phyloP scores from a whole-genome alignment of 2,797 vertebrate species.

The Linurgus olivaceus region DNA sequence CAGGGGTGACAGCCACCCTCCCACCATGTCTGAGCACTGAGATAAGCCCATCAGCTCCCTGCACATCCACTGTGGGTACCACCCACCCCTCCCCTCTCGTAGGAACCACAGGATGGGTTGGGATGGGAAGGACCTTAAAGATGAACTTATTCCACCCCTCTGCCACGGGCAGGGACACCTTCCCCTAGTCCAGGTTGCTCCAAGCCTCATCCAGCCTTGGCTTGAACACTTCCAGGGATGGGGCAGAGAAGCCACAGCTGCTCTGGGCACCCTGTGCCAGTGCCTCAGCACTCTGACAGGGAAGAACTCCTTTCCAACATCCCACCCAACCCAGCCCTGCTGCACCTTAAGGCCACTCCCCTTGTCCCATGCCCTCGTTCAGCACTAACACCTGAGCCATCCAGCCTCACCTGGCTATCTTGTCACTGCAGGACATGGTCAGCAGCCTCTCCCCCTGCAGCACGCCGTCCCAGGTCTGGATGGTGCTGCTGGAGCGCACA shows the following conservation, averaged over 20 bases:
- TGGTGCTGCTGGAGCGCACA: conserved; percentile 90
- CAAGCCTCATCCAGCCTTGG: background rate
- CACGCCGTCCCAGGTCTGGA: conserved; percentile 97
- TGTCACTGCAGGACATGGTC: conserved; percentile 98
- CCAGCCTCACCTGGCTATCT: conserved; percentile 88
- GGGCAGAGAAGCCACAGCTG: background rate
- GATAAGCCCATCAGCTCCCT: background rate
- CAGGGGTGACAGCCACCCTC: background rate
- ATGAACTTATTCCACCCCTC: background rate
- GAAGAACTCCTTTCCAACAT: background rate
- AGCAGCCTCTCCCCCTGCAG: conserved; percentile 93
- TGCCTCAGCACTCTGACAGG: background rate
- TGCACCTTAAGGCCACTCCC: background rate
- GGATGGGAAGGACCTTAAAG: background rate
- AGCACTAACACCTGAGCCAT: background rate
- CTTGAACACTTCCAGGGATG: background rate
- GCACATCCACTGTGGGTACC: background rate
- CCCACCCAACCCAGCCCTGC: no score
- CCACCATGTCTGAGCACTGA: fast-evolving
- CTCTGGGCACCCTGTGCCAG: background rate
- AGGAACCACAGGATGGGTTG: background rate
- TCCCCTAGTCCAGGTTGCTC: background rate
- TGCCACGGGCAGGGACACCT: background rate
- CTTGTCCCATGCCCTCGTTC: background rate
- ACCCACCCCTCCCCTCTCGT: background rate